A percentile compares a stretch with the other conserved stretches of the same genome.
phyloP scores from a whole-genome alignment of 30 jellyfish, hydroid and myxozoan genomes.

The Chironex yamaguchii region DNA sequence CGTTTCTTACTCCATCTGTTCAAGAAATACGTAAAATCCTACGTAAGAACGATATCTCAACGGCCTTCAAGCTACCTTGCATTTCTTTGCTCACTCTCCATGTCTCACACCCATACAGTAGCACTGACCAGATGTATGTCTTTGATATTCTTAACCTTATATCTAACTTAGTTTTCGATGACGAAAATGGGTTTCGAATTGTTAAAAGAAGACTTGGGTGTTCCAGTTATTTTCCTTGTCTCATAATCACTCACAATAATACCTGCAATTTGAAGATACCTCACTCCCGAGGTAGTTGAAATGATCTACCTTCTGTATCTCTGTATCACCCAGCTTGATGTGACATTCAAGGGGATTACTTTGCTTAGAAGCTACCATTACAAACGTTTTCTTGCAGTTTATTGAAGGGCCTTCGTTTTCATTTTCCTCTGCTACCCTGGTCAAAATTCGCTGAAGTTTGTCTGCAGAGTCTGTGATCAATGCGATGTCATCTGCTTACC shows the following conservation, averaged over 20 bases:
- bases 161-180: not conserved
- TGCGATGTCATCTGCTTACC: conserved; percentile 61
- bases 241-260: too few relatives aligned
- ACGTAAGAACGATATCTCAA: conserved; percentile 17
- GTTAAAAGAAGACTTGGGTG: not conserved
- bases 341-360: not conserved
- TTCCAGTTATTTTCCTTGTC: conserved; percentile 6
- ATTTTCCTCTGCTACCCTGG: conserved; percentile 8
- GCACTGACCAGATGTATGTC: not conserved
- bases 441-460: conserved; percentile 23
- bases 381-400: not conserved
- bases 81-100: conserved; percentile 18
- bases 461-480: conserved; percentile 26
- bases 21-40: conserved; percentile 5
- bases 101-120: conserved; percentile 39
- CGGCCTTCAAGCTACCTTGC: not conserved
- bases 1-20: conserved; percentile 17
- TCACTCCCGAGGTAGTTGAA: conserved; percentile 9
- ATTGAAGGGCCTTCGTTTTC: not conserved
- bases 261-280: not conserved
- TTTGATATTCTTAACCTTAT: conserved; percentile 1
- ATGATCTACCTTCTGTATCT: conserved; percentile 9
- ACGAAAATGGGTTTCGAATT: not conserved
- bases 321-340: conserved; percentile 15
- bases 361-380: not conserved